Evolutionary conservation across 2,888 invertebrate species (phyloP).

Genomic region (Andrena marginata): DNA sequence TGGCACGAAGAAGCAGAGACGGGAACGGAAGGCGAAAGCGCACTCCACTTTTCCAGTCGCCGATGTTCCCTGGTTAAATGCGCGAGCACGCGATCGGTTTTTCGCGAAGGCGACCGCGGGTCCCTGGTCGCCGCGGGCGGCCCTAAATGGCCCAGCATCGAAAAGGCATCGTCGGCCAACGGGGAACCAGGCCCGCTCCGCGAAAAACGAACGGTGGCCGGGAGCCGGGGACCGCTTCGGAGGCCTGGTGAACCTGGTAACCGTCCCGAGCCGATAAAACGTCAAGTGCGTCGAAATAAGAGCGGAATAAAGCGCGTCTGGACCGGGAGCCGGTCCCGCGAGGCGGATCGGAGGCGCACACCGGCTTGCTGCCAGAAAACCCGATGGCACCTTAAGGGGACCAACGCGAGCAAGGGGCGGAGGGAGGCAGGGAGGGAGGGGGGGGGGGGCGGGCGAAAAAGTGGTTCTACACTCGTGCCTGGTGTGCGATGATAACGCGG

Average conservation of each 20-base stretch:
- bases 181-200: constrained; percentile 6
- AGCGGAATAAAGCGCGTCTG: constrained; percentile 27
- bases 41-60: constrained; percentile 9
- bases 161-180: not conserved
- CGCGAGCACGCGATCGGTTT: not conserved
- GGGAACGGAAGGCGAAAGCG: constrained; percentile 3
- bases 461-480: not conserved
- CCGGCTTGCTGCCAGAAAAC: constrained; percentile 73
- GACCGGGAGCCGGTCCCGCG: constrained; percentile 56
- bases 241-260: not conserved
- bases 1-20: constrained; percentile 51
- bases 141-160: constrained; percentile 14
- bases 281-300: constrained; percentile 45
- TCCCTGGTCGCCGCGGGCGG: not conserved
- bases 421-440: too few species aligned
- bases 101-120: not conserved
- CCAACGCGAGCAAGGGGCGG: too few species aligned
- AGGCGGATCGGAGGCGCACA: constrained; percentile 48
- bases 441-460: too few species aligned
- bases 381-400: constrained; percentile 75
- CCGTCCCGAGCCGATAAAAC: constrained; percentile 37
- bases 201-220: constrained; percentile 36
- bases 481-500: not conserved
- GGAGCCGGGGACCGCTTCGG: constrained; percentile 2
- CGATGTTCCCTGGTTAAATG: constrained; percentile 9